Conservation (phyloP, 2,888 invertebrate species). For the Drosophila borealis region DNA sequence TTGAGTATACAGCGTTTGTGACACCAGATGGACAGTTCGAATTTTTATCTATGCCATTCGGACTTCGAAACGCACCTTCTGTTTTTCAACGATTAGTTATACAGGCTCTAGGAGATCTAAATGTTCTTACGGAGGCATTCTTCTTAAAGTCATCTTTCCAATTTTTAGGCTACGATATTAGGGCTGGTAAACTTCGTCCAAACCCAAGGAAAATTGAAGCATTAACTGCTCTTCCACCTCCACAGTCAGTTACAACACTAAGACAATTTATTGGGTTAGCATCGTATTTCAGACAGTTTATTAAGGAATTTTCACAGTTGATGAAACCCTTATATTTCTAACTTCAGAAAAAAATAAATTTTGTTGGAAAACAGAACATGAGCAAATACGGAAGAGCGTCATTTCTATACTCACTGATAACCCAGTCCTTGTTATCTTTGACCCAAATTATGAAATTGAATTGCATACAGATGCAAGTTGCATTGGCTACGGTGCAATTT, state of each 20-base stretch:
- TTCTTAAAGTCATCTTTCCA: background rate
- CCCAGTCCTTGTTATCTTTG: background rate
- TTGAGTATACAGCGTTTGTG: background rate
- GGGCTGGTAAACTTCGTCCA: constrained; percentile 1
- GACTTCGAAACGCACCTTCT: background rate
- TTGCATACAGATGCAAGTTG: background rate
- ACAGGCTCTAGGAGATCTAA: background rate
- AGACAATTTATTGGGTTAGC: constrained; percentile 3
- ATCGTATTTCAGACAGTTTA: constrained; percentile 9
- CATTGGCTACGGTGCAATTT: no score
- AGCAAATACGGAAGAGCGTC: background rate
- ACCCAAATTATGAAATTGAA: background rate
- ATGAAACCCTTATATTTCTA: constrained; percentile 5
- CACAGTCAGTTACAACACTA: constrained; percentile 1
- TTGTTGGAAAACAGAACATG: background rate
- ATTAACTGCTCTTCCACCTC: background rate
- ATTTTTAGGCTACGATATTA: background rate
- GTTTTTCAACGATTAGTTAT: background rate
- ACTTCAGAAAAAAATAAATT: background rate
- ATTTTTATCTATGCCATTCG: constrained; percentile 1
- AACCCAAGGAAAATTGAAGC: background rate
- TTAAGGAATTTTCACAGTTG: background rate
- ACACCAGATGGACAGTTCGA: background rate
- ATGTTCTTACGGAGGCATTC: background rate
- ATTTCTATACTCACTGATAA: background rate